Conservation (phyloP, 2,113 vertebrate genomes). For the Calidris pygmaea region DNA sequence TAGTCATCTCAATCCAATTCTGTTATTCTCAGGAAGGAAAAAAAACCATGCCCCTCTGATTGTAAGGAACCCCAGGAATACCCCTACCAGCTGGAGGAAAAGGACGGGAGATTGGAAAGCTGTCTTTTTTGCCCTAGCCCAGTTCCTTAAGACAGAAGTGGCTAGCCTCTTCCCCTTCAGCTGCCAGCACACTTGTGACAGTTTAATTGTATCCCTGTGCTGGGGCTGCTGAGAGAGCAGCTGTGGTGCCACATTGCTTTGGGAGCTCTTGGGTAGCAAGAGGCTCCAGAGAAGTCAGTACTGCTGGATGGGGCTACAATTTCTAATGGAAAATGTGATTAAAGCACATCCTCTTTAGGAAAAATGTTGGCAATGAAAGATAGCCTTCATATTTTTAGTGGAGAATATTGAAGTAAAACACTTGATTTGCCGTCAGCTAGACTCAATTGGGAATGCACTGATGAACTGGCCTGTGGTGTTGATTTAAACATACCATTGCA, state of each 20-base stretch:
- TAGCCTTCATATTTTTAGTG: not conserved
- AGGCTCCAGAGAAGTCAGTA: not conserved
- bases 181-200: not conserved
- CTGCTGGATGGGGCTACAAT: not conserved
- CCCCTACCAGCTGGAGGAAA: not conserved
- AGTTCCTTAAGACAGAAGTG: not conserved
- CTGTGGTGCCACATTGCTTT: not conserved
- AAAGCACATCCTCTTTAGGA: not conserved
- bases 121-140: not conserved
- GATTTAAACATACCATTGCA: not conserved
- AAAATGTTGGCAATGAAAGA: not conserved
- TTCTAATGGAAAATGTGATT: not conserved
- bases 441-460: not conserved
- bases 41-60: not conserved
- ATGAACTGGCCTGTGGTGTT: not conserved
- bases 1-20: not conserved
- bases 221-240: not conserved
- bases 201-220: not conserved
- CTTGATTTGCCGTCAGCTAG: not conserved
- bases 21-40: not conserved
- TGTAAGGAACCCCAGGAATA: not conserved
- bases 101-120: not conserved
- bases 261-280: not conserved
- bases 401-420: not conserved
- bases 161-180: not conserved